Evolutionary conservation across 1,140 invertebrate species (phyloP), one percentile per base, ranked within the genome.

Genomic region (Arctopsyche grandis): DNA sequence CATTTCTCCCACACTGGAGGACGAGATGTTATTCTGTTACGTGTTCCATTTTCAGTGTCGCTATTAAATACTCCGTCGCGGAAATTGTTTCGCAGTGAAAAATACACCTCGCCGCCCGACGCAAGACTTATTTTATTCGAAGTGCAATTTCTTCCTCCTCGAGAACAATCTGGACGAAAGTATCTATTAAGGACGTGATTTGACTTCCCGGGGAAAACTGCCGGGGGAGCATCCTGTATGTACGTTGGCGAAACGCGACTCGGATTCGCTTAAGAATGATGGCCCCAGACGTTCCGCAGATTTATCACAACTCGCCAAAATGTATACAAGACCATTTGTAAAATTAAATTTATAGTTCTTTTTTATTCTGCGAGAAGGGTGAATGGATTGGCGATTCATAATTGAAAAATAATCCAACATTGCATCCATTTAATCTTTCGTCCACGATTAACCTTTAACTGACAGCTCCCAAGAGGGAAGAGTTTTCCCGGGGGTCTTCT

Each of bases 101-200:
- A 75, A 58, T 26, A 75, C 22, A 75, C 24, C 12, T 58, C 56
- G 56, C 48, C 48, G 48, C 12, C 4, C 48, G 48, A 52, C 48
- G 77, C 43, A 79, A 79, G 77, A 82, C 78, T 82, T 82, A 82
- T 82, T 82, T 78, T 75, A 78, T 24, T 80, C 22, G 58, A 63
- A 75, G 81, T 63, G 71, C 81, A 77, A 80, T 82, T 80, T 71
- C 19, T 73, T 24, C 44, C 24, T 24, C 29, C 7, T 60, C 9
- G 63, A 38, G 75, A 82, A 82, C 81, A 75, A 82, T 82, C 78
- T 78, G 78, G 16, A 71, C 69, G 60, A 77, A 76, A 82, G 81
- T 80, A 82, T 80, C 81, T 82, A 82, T 82, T 82, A 80, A 82
- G 81, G 71, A 82, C 81, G 81, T 82, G 81, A 79, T 82, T 78